phyloP scores from a whole-genome alignment of 2,797 vertebrate species.

The Muscicapa comitata region DNA sequence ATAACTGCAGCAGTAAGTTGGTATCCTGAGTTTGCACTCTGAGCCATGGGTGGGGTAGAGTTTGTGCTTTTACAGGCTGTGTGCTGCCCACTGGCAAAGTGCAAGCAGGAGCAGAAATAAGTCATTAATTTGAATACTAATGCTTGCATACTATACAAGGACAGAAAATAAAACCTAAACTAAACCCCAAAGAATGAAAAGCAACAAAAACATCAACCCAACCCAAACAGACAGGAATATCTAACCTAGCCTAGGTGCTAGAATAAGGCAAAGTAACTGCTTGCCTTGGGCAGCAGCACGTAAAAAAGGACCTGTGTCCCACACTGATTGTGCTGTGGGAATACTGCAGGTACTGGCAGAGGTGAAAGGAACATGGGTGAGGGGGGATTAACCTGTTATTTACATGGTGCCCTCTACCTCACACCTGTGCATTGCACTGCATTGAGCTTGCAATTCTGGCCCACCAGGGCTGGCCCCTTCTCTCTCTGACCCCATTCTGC shows the following conservation, averaged over 20 bases:
- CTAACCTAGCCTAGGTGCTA: background rate
- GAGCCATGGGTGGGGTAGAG: background rate
- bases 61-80: background rate
- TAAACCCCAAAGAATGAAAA: background rate
- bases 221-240: background rate
- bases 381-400: background rate
- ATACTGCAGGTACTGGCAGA: background rate
- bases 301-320: background rate
- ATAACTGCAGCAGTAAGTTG: background rate
- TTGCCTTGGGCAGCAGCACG: background rate
- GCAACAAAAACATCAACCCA: background rate
- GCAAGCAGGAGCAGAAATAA: background rate
- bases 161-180: background rate
- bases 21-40: background rate
- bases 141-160: background rate
- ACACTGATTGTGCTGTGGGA: background rate
- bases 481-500: background rate
- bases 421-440: background rate
- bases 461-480: background rate
- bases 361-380: background rate
- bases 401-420: background rate
- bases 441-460: background rate
- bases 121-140: background rate
- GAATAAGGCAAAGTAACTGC: background rate
- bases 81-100: background rate